Evolutionary conservation across 1,140 invertebrate species (phyloP).

Genomic region (Pissodes strobi): DNA sequence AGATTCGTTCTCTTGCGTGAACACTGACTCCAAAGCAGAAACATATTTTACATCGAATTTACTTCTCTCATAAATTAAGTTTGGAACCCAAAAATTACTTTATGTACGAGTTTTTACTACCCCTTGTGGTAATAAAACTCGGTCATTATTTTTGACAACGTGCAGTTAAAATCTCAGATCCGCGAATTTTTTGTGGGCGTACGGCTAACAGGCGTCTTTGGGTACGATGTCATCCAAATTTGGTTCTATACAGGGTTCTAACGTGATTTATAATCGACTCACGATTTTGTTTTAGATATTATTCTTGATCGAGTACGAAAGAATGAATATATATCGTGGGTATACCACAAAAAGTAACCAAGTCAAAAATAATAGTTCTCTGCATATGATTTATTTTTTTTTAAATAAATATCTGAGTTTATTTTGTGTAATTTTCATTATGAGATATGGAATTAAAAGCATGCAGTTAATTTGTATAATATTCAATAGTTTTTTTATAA

Average conservation of each 20-base stretch:
- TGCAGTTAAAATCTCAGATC: constrained; percentile 23
- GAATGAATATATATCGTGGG: too few species aligned
- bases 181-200: constrained; percentile 9
- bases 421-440: too few species aligned
- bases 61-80: constrained; percentile 4
- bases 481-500: too few species aligned
- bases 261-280: constrained; percentile 13
- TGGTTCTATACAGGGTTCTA: constrained; percentile 12
- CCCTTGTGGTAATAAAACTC: constrained; percentile 14
- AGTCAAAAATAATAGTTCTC: too few species aligned
- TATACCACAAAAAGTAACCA: too few species aligned
- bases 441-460: too few species aligned
- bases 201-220: constrained; percentile 13
- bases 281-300: too few species aligned
- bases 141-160: constrained; percentile 27
- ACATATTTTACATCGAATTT: constrained; percentile 1
- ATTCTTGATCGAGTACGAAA: too few species aligned
- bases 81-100: not conserved
- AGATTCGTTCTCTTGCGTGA: too few species aligned
- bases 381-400: too few species aligned
- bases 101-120: constrained; percentile 14
- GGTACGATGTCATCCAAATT: constrained; percentile 17
- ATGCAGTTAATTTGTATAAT: too few species aligned
- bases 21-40: not conserved
- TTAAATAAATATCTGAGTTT: too few species aligned